Conservation (phyloP, 2,888 invertebrate genomes). For the Tetragonula carbonaria region DNA sequence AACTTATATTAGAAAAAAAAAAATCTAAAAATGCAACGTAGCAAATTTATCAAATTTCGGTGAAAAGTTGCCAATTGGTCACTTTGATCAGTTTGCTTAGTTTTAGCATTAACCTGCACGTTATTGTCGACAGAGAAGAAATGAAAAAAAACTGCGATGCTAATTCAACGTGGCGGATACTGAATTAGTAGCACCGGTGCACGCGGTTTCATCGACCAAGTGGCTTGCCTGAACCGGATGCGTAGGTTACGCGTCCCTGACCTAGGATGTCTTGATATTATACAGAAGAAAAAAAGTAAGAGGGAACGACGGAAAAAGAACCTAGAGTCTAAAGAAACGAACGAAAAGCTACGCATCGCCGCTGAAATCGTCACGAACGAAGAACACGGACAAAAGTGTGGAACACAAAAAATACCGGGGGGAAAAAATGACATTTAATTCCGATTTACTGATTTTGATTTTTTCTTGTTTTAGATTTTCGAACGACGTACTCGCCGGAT, state of each 20-base stretch:
- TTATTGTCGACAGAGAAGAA: conserved; percentile 33
- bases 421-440: neutral
- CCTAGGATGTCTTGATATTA: conserved; percentile 63
- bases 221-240: conserved; percentile 59
- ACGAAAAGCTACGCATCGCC: conserved; percentile 30
- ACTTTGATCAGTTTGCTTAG: too few relatives aligned
- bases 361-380: conserved; percentile 42
- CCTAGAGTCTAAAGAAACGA: neutral
- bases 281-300: conserved; percentile 3
- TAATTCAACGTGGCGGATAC: conserved; percentile 54
- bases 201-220: conserved; percentile 51
- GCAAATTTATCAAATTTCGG: too few relatives aligned
- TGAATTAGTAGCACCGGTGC: conserved; percentile 39
- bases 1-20: too few relatives aligned
- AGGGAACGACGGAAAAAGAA: neutral
- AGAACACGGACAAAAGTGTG: conserved; percentile 39
- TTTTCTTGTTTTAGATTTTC: neutral
- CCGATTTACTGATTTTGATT: conserved; percentile 10
- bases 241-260: conserved; percentile 72
- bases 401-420: neutral
- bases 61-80: too few relatives aligned
- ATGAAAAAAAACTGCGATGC: conserved; percentile 35
- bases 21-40: too few relatives aligned
- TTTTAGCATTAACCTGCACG: conserved; percentile 8
- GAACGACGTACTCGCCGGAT: neutral